Base-by-base conservation (phyloP, 1,140 invertebrate species). In the Hesperophylax magnus region DNA sequence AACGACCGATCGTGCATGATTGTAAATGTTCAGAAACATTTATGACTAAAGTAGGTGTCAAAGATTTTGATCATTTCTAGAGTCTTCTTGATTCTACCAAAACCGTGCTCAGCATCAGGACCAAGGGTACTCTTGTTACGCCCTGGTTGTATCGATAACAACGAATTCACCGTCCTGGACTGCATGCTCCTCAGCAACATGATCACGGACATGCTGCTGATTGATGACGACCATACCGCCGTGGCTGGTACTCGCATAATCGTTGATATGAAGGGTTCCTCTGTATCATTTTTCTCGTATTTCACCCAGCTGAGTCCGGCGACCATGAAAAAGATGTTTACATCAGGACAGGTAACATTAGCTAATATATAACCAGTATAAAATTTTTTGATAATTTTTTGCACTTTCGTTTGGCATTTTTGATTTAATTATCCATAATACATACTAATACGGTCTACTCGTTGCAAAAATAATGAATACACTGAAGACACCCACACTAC, bases 301-400 rank as follows among this genome's bases (percentile, higher is more conserved):
- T 84, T 91, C 9, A 75, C 88, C 1, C 90, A 91, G 71, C 88
- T 87, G 65, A 91, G 87, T 78, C 89, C 90, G 1, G 86, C 87
- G 2, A 80, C 90, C 52, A 84, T 92, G 15, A 91, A 90, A 83
- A 92, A 92, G 83, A 84, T 92, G 60, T 86, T 90, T 2, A 87
- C 89, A 0, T 88, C 90, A 24, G 86, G 86, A 39, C 91, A 92
- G 84, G 89, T 90, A 85, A 65, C 14, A 61, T 47, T 1, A 47
- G 11, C 8, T 47, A 11, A 14, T 47, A 14, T 47, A 47, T 47
- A 14, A 47, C 11, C 11, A 47, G 1, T 3, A 47, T n/a, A n/a
- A n/a, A n/a, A 47, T 14, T 47, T 11, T 47, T 11, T 14, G 39
- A 0, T n/a, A n/a, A 47, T 14, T 47, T 47, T 3, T n/a, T n/a